Evolutionary conservation across 2,113 vertebrate genomes (phyloP).

Genomic region (Hydrochoerus hydrochaeris): DNA sequence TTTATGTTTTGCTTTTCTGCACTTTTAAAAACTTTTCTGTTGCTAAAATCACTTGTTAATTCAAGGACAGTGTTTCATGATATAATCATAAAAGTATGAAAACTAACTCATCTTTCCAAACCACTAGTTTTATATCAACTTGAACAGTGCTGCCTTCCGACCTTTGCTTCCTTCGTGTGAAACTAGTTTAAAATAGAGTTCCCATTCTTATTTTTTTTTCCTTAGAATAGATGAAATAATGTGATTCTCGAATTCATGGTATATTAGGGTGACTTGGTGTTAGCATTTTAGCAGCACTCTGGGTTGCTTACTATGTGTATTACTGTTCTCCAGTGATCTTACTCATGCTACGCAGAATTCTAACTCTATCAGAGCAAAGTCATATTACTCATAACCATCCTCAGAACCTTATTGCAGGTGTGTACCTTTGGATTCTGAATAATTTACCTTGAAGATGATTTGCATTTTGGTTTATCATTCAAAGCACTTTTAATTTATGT

Average conservation of each 20-base stretch:
- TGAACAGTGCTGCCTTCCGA: not conserved
- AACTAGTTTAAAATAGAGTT: not conserved
- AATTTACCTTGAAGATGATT: not conserved
- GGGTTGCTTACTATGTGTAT: fast-evolving
- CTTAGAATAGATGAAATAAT: not conserved
- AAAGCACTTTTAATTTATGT: not conserved
- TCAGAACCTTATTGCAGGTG: not conserved
- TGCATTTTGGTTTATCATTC: not conserved
- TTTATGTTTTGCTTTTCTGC: not conserved
- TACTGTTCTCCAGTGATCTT: not conserved
- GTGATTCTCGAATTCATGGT: not conserved
- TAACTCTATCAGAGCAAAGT: not conserved
- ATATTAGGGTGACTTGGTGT: not conserved
- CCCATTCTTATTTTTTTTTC: not conserved
- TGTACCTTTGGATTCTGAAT: not conserved
- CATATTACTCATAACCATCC: not conserved
- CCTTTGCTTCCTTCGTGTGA: not conserved
- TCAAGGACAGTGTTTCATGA: not conserved
- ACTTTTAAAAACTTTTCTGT: not conserved
- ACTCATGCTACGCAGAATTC: not conserved
- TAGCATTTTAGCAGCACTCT: not conserved
- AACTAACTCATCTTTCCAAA: not conserved
- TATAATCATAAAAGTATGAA: not conserved
- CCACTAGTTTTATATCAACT: not conserved
- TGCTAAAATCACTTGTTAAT: not conserved